Base-by-base conservation (phyloP, 1,140 invertebrate genomes). In the Nephotettix cincticeps region DNA sequence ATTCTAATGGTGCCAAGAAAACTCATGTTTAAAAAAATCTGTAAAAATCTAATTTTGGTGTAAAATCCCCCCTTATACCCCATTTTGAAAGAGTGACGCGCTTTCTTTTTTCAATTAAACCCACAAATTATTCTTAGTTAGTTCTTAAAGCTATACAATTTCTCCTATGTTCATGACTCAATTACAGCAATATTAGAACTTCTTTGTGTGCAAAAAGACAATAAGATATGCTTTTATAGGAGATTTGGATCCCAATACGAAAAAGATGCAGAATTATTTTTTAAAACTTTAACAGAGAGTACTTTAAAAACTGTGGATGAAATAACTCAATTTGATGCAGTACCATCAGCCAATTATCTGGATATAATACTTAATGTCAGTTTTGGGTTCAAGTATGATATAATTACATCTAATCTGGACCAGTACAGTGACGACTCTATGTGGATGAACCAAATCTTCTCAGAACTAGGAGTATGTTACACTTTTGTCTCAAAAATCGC, bases 391-490 rank as follows among this genome's bases (percentile, higher is more conserved):
- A 56, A 32, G 13, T 77, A 71, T 30, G 36, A 43, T 28, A 56
- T 74, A 25, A 75, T 73, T n/a, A 74, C 74, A 45, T 76, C 75
- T 45, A 73, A 76, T 45, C 47, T 69, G 4, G 70, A 76, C 3
- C 43, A 29, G 4, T 70, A 28, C 28, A 29, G 28, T 2, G 25
- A 23, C 9, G 63, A 63, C 0, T 21, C 43, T 0, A 25, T 17
- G 4, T 28, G 54, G 13, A 51, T 76, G 23, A 32, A 51, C 9
- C n/a, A 43, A 29, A 87, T 84, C 17, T 80, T 89, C 30, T 88
- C 87, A 0, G 89, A 90, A 77, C 83, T 88, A 79, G 89, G 89
- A 1, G 77, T 89, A 69, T 90, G 88, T 74, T 89, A 89, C 78
- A 81, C 85, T 32, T 85, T 88, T 28, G 90, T 89, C 77, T 89